Base-by-base conservation (phyloP, 1,140 invertebrate genomes). In the Drosophila tsacasi region DNA sequence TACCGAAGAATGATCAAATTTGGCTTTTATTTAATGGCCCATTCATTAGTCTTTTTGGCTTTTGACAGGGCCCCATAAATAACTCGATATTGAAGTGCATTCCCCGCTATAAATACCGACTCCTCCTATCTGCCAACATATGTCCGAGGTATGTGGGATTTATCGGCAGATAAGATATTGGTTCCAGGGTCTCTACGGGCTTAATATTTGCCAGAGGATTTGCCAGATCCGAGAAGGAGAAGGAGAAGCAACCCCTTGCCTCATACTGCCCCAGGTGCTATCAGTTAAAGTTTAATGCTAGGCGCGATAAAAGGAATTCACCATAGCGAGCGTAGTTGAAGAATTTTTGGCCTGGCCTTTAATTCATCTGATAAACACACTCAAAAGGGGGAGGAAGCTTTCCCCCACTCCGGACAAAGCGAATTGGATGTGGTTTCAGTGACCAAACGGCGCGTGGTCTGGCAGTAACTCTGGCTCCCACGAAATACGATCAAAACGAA, bases 241-340 rank as follows among this genome's bases (percentile, higher is more conserved):
- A 23, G 32, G 19, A 55, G 35, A 17, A 39, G 52, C 19, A 17
- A 37, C 13, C 62, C 17, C 63, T 12, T n/a, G 13, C 19, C 25
- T 9, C 30, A 27, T 27, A 32, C 40, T 12, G 13, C 32, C n/a
- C 12, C n/a, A 6, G 32, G 10, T 32, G 44, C 32, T 50, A 50
- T 50, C 66, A 23, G 60, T 57, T 39, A 58, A 63, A 63, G 3
- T 58, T 55, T 23, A 64, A 55, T 47, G 76, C 65, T 65, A 2
- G 9, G 2, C 62, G 69, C 85, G 84, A 90, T 90, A 85, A 75
- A 90, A 65, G 69, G 81, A 89, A 89, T 84, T 89, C 84, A 89
- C 84, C 84, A 89, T 84, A 81, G 77, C 35, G 69, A 27, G 32
- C 47, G 27, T 32, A 68, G 39, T 42, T 68, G 9, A 79, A 79